A percentile compares a stretch with the other conserved stretches of the same genome.
Evolutionary conservation across 2,797 vertebrate species (phyloP).

Genomic region (Phrynocephalus vlangalii): DNA sequence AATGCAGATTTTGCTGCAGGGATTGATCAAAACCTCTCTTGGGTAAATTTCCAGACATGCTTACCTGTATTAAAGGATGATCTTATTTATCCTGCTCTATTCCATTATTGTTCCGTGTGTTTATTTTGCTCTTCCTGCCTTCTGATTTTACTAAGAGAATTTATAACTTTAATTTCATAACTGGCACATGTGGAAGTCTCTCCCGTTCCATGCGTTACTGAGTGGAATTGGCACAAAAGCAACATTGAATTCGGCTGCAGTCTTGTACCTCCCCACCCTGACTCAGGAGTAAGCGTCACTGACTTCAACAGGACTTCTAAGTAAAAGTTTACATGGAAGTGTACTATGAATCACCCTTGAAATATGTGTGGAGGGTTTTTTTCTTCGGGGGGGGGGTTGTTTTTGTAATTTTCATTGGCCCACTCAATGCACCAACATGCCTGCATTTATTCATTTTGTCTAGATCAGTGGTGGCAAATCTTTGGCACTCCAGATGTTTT

Average conservation of each 20-base stretch:
- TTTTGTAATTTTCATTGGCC: background rate
- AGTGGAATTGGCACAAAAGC: no score
- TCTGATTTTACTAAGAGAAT: background rate
- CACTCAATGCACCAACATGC: background rate
- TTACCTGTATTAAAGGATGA: background rate
- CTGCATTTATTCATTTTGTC: background rate
- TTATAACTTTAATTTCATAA: slow-evolving; percentile 2
- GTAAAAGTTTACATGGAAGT: background rate
- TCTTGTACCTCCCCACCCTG: background rate
- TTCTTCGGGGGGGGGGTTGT: background rate
- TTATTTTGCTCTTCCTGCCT: background rate
- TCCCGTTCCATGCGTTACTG: background rate
- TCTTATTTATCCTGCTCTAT: background rate
- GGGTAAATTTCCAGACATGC: background rate
- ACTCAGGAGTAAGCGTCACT: background rate
- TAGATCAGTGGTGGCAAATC: background rate
- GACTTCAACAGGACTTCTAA: background rate
- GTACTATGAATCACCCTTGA: background rate
- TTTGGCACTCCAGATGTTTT: no score
- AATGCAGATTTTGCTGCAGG: background rate
- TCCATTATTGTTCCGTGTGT: background rate
- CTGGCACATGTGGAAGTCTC: background rate
- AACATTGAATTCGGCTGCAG: background rate
- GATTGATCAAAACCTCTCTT: background rate
- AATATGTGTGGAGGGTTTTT: background rate